Evolutionary conservation across 2,113 vertebrate genomes (phyloP), one percentile per base, ranked within the genome.

Genomic region (Leptodactylus fuscus): DNA sequence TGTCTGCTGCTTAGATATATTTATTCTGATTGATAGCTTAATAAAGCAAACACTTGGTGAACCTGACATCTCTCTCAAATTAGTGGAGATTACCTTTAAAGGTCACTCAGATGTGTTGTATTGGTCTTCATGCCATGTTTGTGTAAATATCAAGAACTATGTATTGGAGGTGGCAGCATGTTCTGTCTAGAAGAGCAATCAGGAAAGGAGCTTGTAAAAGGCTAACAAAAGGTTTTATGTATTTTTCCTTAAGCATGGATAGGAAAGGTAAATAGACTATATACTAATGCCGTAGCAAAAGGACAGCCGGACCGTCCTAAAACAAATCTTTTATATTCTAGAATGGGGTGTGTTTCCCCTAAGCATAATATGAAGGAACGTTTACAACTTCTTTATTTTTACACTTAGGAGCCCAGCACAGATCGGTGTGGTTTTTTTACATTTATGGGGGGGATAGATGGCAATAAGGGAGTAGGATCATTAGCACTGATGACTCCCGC

Each of bases 21-120:
- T 58, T 86, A 70, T 86, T 78, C n/a, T 86, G 84, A 86, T 58
- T 80, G 84, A 86, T 86, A 18, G 76, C 84, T 81, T 73, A 81
- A 86, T 86, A 86, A 86, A 81, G 76, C 76, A 86, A 86, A 86
- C 73, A 80, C 49, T 86, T 20, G 27, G 62, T 58, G n/a, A 55
- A 81, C 49, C 77, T 81, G 84, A 71, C 77, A 71, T 86, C 83
- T 71, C 79, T 41, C 76, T 73, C 75, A 86, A 44, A 85, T 85
- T 80, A 85, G 67, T 71, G 76, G 76, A 85, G 84, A 86, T 86
- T 86, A 81, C 76, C 46, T 86, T 81, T 80, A 86, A 86, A 86
- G 84, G 84, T 86, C 84, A 73, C 49, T 81, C 34, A 3, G 67
- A 80, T 71, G 62, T 79, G 75, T 80, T 79, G 75, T 38, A 76